phyloP scores from a whole-genome alignment of 2,797 vertebrate species.

The Eidolon dupreanum region DNA sequence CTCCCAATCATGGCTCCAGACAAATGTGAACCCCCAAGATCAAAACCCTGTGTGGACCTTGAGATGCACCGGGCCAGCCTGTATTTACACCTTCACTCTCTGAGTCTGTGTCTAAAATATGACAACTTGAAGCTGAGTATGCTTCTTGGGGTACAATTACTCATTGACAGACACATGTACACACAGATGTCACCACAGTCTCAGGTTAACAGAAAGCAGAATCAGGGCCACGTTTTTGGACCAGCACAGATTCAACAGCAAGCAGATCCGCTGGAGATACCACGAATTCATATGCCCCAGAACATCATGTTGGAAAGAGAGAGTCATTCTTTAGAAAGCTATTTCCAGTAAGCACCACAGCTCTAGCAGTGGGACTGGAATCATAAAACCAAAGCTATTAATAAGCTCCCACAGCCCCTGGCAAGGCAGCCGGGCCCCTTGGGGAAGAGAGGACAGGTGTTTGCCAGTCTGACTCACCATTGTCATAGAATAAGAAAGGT shows the following conservation, averaged over 20 bases:
- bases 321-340: neutral
- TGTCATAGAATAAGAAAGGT: neutral
- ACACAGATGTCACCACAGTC: neutral
- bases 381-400: neutral
- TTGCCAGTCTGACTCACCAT: neutral
- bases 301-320: neutral
- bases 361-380: neutral
- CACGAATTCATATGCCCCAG: neutral
- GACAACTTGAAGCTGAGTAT: neutral
- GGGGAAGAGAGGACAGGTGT: too few species aligned
- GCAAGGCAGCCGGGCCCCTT: neutral
- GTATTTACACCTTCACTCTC: neutral
- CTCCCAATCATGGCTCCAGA: constrained; percentile 6
- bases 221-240: neutral
- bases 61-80: neutral
- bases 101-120: neutral
- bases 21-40: constrained; percentile 21
- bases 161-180: neutral
- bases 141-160: neutral
- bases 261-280: neutral
- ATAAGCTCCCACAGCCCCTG: neutral
- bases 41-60: neutral
- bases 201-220: neutral
- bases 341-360: neutral
- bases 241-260: neutral